Percentiles rank a stretch among this genome's conserved stretches.
Evolutionary conservation across 2,113 vertebrate genomes (phyloP).

Genomic region (Strigops habroptila): DNA sequence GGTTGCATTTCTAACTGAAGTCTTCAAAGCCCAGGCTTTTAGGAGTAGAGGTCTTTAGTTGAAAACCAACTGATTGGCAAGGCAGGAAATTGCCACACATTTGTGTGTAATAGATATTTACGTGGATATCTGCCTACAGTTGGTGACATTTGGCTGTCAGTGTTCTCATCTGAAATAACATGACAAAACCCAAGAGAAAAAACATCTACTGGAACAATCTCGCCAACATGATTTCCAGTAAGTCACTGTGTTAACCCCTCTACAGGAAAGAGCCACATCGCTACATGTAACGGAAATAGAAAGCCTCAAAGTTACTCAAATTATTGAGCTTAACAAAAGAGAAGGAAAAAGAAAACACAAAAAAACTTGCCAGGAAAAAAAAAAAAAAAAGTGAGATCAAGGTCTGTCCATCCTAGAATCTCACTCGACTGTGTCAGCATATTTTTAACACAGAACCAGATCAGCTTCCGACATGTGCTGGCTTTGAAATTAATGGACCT

Average conservation of each 20-base stretch:
- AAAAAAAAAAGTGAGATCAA: background rate
- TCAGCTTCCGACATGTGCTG: background rate
- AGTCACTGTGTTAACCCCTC: background rate
- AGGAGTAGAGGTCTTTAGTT: background rate
- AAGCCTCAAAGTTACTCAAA: background rate
- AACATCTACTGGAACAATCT: background rate
- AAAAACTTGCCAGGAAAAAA: background rate
- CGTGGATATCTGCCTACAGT: background rate
- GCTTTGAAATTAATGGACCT: background rate
- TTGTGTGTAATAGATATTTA: background rate
- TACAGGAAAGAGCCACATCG: background rate
- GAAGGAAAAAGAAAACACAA: too few species aligned
- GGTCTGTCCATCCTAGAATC: background rate
- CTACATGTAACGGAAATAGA: background rate
- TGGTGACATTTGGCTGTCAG: background rate
- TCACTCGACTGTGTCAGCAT: background rate
- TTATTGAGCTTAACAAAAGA: background rate
- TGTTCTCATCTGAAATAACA: background rate
- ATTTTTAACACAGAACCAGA: background rate
- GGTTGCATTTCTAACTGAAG: background rate
- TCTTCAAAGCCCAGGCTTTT: background rate
- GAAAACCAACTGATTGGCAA: background rate
- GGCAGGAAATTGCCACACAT: background rate
- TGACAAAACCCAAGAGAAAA: background rate
- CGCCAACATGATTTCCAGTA: background rate